These are phyloP conservation scores for Halichondria panicea DNA, from an alignment of 37 sponge, comb jelly and placozoan species.

Conservation along the genomic window DNA sequence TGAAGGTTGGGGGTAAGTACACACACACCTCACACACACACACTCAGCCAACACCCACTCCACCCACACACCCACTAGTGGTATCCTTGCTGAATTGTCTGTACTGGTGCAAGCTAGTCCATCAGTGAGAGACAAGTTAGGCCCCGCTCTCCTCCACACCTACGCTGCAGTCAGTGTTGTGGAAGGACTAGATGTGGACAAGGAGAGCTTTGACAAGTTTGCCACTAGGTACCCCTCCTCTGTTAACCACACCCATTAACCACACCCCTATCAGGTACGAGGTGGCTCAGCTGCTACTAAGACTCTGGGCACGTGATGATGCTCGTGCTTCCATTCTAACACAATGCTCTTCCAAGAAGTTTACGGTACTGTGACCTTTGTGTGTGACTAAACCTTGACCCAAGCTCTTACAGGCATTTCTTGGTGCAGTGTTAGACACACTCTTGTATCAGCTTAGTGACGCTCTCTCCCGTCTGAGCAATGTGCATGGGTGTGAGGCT, in stretches of 20 bases:
- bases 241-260: neutral
- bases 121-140: constrained; percentile 61
- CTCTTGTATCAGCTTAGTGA: constrained; percentile 80
- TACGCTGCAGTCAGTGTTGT: constrained; percentile 79
- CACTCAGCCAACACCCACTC: neutral
- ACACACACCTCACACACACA: neutral
- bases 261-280: constrained; percentile 25
- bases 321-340: constrained; percentile 38
- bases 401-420: constrained; percentile 51
- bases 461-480: constrained; percentile 60
- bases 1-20: constrained; percentile 46
- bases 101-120: constrained; percentile 81
- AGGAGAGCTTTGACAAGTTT: constrained; percentile 90
- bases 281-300: constrained; percentile 56
- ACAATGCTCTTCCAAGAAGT: constrained; percentile 30
- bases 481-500: constrained; percentile 50
- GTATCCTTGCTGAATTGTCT: constrained; percentile 64
- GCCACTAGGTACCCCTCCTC: constrained; percentile 49
- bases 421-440: constrained; percentile 75
- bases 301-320: constrained; percentile 65
- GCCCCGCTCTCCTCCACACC: constrained; percentile 83
- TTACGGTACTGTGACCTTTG: too few species aligned
- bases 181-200: constrained; percentile 93
- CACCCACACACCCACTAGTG: constrained; percentile 21
- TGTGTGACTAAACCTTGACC: too few species aligned